Evolutionary conservation across 2,113 vertebrate genomes (phyloP).

Genomic region (Calidris pugnax): DNA sequence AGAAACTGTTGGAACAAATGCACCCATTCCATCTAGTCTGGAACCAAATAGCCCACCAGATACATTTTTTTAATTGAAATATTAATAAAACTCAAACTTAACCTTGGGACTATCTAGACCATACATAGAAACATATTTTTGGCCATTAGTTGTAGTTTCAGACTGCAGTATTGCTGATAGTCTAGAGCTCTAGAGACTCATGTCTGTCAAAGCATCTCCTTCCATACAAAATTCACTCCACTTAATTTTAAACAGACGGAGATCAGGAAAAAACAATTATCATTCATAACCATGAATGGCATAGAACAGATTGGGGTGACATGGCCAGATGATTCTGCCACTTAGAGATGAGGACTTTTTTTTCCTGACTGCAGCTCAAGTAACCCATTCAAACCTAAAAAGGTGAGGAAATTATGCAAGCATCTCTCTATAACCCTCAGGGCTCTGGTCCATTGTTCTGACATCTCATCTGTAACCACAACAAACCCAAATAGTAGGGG

Average conservation of each 20-base stretch:
- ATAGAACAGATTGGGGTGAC: conserved; percentile 1
- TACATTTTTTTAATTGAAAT: not conserved
- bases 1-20: not conserved
- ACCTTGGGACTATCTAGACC: not conserved
- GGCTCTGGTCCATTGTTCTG: not conserved
- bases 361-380: not conserved
- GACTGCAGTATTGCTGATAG: not conserved
- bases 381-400: not conserved
- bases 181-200: not conserved
- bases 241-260: not conserved
- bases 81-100: not conserved
- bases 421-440: not conserved
- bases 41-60: not conserved
- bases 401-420: not conserved
- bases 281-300: not conserved
- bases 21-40: not conserved
- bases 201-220: not conserved
- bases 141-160: not conserved
- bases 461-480: not conserved
- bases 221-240: not conserved
- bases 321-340: not conserved
- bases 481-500: not conserved
- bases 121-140: not conserved
- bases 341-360: not conserved
- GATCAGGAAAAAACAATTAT: conserved; percentile 10